Percentiles rank a stretch among this genome's conserved stretches.
phyloP scores from a whole-genome alignment of 2,797 vertebrate species.

The Epinephelus malabaricus region DNA sequence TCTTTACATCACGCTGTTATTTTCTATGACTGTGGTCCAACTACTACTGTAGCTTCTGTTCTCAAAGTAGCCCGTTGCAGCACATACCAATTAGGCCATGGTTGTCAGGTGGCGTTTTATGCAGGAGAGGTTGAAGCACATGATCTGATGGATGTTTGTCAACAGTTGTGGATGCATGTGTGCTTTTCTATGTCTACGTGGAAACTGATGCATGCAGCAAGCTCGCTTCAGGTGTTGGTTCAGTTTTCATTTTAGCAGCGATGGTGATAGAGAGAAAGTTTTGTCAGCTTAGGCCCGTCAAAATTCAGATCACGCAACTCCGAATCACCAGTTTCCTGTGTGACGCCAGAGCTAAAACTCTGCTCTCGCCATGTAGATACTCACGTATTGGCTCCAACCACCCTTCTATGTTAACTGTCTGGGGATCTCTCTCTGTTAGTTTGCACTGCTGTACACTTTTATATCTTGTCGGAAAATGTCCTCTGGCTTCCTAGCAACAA shows the following conservation, averaged over 20 bases:
- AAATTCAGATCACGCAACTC: constrained; percentile 16
- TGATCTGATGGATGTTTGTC: constrained; percentile 5
- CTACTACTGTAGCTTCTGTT: constrained; percentile 47
- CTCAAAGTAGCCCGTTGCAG: constrained; percentile 34
- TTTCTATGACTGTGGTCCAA: constrained; percentile 59
- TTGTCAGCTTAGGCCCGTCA: constrained; percentile 14
- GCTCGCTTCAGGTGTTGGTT: constrained; percentile 27
- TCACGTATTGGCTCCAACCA: constrained; percentile 28
- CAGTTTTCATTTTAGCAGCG: background rate
- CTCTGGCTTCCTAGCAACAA: constrained; percentile 36
- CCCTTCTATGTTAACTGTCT: constrained; percentile 45
- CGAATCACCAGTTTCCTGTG: constrained; percentile 11
- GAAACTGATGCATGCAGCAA: constrained; percentile 40
- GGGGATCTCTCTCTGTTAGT: constrained; percentile 61
- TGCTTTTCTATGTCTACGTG: constrained; percentile 30
- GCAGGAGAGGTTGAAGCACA: constrained; percentile 3
- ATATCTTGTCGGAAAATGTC: constrained; percentile 53
- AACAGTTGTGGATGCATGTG: constrained; percentile 34
- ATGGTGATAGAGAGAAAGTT: constrained; percentile 10
- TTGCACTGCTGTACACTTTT: constrained; percentile 72
- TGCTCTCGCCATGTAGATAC: constrained; percentile 26
- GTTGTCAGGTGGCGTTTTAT: background rate
- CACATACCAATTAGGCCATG: constrained; percentile 3
- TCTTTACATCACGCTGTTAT: constrained; percentile 47
- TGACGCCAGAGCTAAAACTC: background rate